These are phyloP conservation scores for Alentia gelatinosa DNA, from an alignment of 2,888 invertebrate species.

Conservation along the genomic window DNA sequence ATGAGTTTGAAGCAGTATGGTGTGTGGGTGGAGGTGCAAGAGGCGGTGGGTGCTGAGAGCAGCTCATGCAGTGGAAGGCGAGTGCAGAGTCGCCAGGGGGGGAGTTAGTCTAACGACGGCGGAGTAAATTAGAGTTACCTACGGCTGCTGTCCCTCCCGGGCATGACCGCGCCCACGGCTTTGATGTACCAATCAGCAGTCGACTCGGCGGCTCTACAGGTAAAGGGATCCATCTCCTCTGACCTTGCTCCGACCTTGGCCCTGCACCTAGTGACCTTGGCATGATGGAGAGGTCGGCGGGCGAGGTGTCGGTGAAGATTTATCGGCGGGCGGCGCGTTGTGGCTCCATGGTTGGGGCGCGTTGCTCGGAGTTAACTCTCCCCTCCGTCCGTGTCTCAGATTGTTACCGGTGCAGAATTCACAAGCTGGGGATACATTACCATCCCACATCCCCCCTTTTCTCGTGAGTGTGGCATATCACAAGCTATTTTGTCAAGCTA, in stretches of 20 bases:
- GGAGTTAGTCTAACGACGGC: neutral
- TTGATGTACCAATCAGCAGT: conserved; percentile 39
- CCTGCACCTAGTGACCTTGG: conserved; percentile 40
- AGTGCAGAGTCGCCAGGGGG: neutral
- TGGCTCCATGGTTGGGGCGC: neutral
- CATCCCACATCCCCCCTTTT: too few relatives aligned
- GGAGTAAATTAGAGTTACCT: neutral
- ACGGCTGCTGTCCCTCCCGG: neutral
- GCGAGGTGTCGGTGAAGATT: neutral
- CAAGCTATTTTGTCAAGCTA: too few relatives aligned
- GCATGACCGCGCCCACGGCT: neutral
- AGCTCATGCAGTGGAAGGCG: neutral
- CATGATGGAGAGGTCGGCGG: neutral
- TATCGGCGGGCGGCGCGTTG: neutral
- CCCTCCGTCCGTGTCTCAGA: neutral
- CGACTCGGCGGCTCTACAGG: neutral
- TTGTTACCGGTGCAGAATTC: neutral
- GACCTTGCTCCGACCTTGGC: neutral
- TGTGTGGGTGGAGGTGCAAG: too few relatives aligned
- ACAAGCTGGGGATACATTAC: too few relatives aligned
- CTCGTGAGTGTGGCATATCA: too few relatives aligned
- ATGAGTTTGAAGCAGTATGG: too few relatives aligned
- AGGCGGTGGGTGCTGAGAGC: too few relatives aligned
- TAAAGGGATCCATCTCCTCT: conserved; percentile 26
- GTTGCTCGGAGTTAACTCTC: neutral